Percentiles rank a stretch among this genome's conserved stretches.
phyloP scores from a whole-genome alignment of 2,113 vertebrate species.

The Hydropotes inermis region DNA sequence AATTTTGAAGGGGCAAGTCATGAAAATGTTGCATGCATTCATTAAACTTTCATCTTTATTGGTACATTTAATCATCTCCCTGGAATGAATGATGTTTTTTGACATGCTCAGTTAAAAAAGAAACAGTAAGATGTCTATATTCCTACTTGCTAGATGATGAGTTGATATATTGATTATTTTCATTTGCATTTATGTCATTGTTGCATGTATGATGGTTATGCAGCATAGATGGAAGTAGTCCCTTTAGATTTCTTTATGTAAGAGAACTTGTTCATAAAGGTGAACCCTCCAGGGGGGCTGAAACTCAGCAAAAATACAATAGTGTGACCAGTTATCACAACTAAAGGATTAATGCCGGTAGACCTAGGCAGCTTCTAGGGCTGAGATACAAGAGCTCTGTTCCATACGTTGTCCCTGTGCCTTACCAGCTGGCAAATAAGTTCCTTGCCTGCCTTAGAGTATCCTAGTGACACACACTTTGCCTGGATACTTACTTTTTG shows the following conservation, averaged over 20 bases:
- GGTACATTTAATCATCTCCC: neutral
- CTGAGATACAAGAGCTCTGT: neutral
- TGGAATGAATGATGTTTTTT: neutral
- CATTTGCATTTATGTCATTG: neutral
- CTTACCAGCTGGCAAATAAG: neutral
- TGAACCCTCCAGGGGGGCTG: neutral
- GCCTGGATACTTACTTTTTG: conserved; percentile 81
- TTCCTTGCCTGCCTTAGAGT: neutral
- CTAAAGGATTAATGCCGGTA: neutral
- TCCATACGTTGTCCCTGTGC: neutral
- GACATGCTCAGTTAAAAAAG: neutral
- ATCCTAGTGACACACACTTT: neutral
- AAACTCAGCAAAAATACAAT: too few species aligned
- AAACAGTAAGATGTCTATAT: neutral
- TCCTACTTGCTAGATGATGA: neutral
- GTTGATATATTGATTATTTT: neutral
- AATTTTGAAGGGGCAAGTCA: neutral
- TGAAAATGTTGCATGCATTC: neutral
- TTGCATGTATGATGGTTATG: rapidly evolving
- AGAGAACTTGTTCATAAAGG: neutral
- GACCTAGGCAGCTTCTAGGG: neutral
- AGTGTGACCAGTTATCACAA: neutral
- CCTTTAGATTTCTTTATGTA: neutral
- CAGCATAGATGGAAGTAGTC: neutral
- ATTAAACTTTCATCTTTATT: neutral